Conservation (phyloP, 2,797 vertebrate species). For the Crypturellus tataupa region DNA sequence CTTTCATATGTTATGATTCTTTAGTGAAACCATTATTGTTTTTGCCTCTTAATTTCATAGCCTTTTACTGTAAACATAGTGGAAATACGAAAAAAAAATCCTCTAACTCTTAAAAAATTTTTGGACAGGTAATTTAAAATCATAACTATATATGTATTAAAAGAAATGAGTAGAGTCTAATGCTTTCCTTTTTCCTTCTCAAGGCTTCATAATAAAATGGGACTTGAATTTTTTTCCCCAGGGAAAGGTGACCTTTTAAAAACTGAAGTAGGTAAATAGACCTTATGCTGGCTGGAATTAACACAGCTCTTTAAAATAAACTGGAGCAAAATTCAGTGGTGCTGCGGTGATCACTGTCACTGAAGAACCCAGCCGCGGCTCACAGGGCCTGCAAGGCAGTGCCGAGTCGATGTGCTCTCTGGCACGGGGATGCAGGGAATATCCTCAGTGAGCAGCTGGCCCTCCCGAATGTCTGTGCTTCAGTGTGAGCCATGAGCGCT, state of each 20-base stretch:
- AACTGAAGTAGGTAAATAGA: slow-evolving; percentile 56
- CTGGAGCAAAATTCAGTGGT: slow-evolving; percentile 8
- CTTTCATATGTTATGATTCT: slow-evolving; percentile 37
- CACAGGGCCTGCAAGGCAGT: background rate
- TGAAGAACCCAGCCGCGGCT: background rate
- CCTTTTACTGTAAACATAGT: background rate
- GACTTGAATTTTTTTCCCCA: slow-evolving; percentile 18
- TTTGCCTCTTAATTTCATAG: slow-evolving; percentile 10
- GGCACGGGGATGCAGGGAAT: background rate
- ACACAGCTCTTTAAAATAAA: slow-evolving; percentile 22
- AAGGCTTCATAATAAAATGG: background rate
- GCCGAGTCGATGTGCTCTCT: background rate
- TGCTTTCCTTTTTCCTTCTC: background rate
- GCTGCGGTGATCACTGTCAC: background rate
- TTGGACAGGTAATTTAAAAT: background rate
- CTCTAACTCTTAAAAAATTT: background rate
- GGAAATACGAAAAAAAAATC: background rate
- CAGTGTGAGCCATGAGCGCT: background rate
- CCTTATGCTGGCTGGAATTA: background rate
- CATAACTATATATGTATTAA: background rate
- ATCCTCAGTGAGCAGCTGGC: background rate
- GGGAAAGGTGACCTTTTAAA: slow-evolving; percentile 48
- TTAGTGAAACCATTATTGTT: background rate
- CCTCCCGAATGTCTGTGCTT: background rate
- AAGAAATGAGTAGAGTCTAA: background rate